Evolutionary conservation across 2,888 invertebrate genomes (phyloP).

Genomic region (Syrphus vitripennis): DNA sequence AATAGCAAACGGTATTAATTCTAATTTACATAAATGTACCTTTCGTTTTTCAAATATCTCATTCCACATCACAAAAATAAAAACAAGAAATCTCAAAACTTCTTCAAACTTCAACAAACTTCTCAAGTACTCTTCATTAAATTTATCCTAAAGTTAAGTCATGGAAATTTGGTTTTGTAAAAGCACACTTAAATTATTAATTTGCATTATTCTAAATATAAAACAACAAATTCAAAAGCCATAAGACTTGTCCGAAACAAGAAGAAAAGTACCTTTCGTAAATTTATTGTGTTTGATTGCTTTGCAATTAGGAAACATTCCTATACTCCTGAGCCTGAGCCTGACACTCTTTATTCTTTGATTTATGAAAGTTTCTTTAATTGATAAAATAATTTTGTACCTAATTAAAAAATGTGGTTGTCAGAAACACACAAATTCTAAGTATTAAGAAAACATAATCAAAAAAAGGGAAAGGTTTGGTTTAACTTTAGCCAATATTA

Average conservation of each 20-base stretch:
- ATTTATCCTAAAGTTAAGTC: not conserved
- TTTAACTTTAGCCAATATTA: not conserved
- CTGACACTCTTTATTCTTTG: slow-evolving; percentile 43
- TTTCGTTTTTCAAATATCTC: no score
- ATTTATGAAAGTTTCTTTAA: slow-evolving; percentile 42
- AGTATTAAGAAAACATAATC: not conserved
- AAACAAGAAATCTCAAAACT: not conserved
- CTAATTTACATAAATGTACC: no score
- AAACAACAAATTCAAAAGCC: not conserved
- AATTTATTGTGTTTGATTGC: slow-evolving; percentile 33
- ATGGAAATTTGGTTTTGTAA: not conserved
- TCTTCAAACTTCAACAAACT: not conserved
- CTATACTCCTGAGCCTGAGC: slow-evolving; percentile 15
- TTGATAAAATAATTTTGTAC: not conserved
- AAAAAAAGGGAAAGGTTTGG: not conserved
- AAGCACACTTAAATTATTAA: not conserved
- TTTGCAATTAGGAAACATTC: slow-evolving; percentile 28
- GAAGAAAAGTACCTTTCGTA: slow-evolving; percentile 1
- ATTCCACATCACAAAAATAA: not conserved
- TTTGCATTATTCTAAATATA: not conserved
- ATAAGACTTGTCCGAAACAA: slow-evolving; percentile 26
- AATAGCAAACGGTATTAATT: no score
- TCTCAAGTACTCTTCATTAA: not conserved
- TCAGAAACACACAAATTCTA: not conserved
- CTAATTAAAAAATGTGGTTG: not conserved